Evolutionary conservation across 2,797 vertebrate species (phyloP), one percentile per base, ranked within the genome.

Genomic region (Sebastes alutus): DNA sequence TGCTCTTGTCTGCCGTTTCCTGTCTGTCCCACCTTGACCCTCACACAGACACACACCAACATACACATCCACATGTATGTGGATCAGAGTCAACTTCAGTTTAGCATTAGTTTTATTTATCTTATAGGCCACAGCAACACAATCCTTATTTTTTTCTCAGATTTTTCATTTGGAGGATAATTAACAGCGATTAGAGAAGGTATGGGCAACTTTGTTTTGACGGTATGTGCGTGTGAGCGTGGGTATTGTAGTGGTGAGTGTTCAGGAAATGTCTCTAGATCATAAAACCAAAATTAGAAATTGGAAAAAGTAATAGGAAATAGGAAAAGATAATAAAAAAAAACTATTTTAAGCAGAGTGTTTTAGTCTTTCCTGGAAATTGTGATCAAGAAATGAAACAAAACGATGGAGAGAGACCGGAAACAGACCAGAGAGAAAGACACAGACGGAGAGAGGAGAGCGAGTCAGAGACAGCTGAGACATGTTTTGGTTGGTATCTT

Each of bases 1-100:
- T 83, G 83, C 59, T 81, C 84, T 71, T 77, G 80, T 93, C 64
- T 55, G 0, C 68, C 30, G 59, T 67, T 93, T 91, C 92, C 91
- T 83, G 78, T 84, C 76, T 32, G 32, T 87, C 70, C 73, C 56
- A 80, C 85, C 59, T 83, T 89, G 85, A 93, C 89, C 76, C 64
- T 61, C 27, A 64, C 25, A 23, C 30, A 71, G 49, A 72, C 27
- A 75, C 61, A 74, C 3, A 49, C 7, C 46, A 62, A 59, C 20
- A 52, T 54, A 25, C 35, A 9, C 10, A 58, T 30, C 33, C 62
- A 64, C 62, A 64, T 29, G 22, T 16, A 30, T 6, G 7, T 14
- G 2, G 7, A 30, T 16, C 8, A 30, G 38, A 65, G 27, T 38
- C 12, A 22, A 23, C 38, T 63, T 20, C 7, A 11, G 13, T 61